A percentile compares a stretch with the other conserved stretches of the same genome.
These are phyloP conservation scores for Neotoxoptera formosana DNA, from an alignment of 1,140 invertebrate species.

Conservation along the genomic window DNA sequence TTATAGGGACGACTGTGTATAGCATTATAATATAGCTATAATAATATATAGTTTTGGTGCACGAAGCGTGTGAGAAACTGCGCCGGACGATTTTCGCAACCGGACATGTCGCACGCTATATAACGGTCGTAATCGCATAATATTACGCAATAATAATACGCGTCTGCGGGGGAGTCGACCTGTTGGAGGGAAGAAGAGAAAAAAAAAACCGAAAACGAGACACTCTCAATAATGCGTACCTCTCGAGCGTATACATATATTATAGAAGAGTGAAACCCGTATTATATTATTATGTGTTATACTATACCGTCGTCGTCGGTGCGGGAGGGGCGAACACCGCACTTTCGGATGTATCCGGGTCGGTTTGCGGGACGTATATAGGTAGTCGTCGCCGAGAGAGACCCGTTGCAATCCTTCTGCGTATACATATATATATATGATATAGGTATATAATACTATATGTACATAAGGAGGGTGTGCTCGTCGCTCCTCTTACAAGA, in stretches of 20 bases:
- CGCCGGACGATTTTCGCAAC: conserved; percentile 10
- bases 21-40: neutral
- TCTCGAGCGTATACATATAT: neutral
- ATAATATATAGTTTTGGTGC: neutral
- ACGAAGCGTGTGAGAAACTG: neutral
- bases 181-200: neutral
- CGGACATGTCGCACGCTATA: neutral
- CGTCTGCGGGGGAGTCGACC: conserved; percentile 28
- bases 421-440: neutral
- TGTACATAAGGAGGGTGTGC: neutral
- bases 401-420: neutral
- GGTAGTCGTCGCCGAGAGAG: neutral
- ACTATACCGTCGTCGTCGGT: neutral
- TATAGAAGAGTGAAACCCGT: conserved; percentile 24
- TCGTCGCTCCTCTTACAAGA: neutral
- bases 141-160: neutral
- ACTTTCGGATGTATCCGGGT: conserved; percentile 47
- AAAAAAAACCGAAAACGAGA: conserved; percentile 9
- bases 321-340: neutral
- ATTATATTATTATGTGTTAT: neutral
- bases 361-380: conserved; percentile 23
- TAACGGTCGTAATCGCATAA: conserved; percentile 16
- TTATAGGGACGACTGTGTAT: neutral
- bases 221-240: neutral
- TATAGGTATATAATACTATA: neutral